Evolutionary conservation across 2,113 vertebrate species (phyloP).

Genomic region (Phaethornis superciliosus): DNA sequence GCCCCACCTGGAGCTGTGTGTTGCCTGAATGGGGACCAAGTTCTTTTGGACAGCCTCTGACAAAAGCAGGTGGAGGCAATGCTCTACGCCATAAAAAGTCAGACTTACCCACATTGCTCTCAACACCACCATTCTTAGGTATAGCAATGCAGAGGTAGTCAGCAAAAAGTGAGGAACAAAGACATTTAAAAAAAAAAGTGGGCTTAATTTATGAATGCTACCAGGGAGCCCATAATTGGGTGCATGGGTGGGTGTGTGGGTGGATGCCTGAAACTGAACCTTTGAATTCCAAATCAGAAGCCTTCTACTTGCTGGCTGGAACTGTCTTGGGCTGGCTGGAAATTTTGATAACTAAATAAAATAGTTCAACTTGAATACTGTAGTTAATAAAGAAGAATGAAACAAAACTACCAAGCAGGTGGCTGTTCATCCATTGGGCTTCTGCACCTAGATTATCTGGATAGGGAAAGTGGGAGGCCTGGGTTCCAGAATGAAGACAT

Average conservation of each 20-base stretch:
- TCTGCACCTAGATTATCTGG: background rate
- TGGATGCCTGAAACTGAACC: background rate
- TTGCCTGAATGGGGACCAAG: background rate
- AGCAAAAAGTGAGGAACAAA: background rate
- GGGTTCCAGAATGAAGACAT: background rate
- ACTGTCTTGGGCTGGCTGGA: background rate
- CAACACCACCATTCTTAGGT: background rate
- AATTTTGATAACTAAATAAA: background rate
- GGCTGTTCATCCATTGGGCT: background rate
- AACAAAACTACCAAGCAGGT: background rate
- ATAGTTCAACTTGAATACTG: background rate
- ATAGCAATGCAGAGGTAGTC: background rate
- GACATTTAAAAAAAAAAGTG: background rate
- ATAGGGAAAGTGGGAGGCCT: background rate
- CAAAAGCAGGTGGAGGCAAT: background rate
- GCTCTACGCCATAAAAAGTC: background rate
- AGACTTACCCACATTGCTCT: background rate
- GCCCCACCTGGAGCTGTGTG: rapidly evolving
- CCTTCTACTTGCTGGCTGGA: background rate
- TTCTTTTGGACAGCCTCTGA: background rate
- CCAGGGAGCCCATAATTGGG: background rate
- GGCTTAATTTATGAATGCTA: background rate
- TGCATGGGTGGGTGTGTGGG: background rate
- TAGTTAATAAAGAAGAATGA: background rate
- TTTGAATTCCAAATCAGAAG: slow-evolving; percentile 1